Evolutionary conservation across 1,140 invertebrate genomes (phyloP), one percentile per base, ranked within the genome.

Genomic region (Cydia fagiglandana): DNA sequence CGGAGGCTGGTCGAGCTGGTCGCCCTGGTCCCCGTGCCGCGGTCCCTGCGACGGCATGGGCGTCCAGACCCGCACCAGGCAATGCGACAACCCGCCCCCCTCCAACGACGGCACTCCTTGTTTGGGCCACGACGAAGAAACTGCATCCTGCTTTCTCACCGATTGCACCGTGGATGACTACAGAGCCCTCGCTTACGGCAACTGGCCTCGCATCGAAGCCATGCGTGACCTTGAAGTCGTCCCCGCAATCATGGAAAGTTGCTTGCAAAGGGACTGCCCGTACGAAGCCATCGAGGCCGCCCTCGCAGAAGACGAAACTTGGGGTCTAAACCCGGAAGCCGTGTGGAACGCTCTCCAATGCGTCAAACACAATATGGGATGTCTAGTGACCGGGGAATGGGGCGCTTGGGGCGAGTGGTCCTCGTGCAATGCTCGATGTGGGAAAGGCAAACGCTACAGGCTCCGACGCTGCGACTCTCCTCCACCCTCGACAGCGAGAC

Each of bases 321-420:
- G 91, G 91, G 85, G 90, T 74, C 47, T 92, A 28, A 87, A 84
- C 75, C 56, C 89, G 10, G 91, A 92, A 83, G 74, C 80, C 5
- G 66, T 91, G 50, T 92, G 91, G 91, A 91, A 91, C 80, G 77
- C 88, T 0, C 77, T 92, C 10, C 88, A 86, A 77, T 92, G 91
- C 64, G 87, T 92, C 1, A 92, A 90, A 75, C 85, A 87, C 75
- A 89, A 91, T 75, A 73, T 91, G 47, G 91, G 91, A 0, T 92
- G 91, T 80, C 82, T 83, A 7, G 76, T 91, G 1, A 73, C 78
- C 4, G 91, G 89, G 20, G 88, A 86, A 77, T 92, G 91, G 91
- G 84, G 91, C 15, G 30, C 78, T 10, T 92, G 91, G 91, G 84
- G 86, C 13, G 20, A 81, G 0, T 92, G 91, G 91, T 88, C 89